Evolutionary conservation across 1,140 invertebrate genomes (phyloP), one percentile per base, ranked within the genome.

Genomic region (Caenorhabditis tropicalis): DNA sequence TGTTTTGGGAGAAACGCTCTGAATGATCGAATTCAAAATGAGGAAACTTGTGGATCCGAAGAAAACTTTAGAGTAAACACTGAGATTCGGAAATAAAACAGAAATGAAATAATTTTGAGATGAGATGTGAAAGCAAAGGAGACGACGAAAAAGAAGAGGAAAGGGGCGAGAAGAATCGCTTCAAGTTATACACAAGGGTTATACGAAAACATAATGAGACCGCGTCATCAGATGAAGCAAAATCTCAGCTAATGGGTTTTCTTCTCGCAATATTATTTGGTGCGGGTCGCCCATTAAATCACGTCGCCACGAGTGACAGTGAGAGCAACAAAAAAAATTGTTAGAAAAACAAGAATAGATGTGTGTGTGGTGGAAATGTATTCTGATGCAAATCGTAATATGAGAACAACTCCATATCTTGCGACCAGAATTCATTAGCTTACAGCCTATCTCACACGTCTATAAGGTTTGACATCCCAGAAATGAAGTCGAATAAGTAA

Each of bases 191-290:
- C 36, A 43, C 65, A 74, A 43, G 65, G 33, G 33, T 74, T 74
- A 43, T 74, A 74, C 36, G 65, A 74, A 74, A 74, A 43, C 65
- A 74, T 74, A 74, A 74, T 74, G 65, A 74, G 65, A 74, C n/a
- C 27, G 65, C 36, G 65, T 74, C 65, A 74, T 74, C 36, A 43
- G 65, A 74, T 46, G 65, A 43, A 74, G n/a, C n/a, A 24, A 24
- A 74, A 74, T 74, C 65, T 74, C n/a, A n/a, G 65, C 65, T 74
- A 74, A 74, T 74, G 36, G 65, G 36, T 74, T 74, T 74, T 74
- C 65, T 39, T 27, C 27, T 9, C 10, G 33, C 65, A 74, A 43
- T 43, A 74, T 74, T 74, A 31, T 39, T 39, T 74, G 65, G 65
- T 46, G n/a, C n/a, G n/a, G 24, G 65, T 29, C 36, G 4, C 33